A percentile compares a stretch with the other conserved stretches of the same genome.
phyloP scores from a whole-genome alignment of 2,113 vertebrate species.

The Atherinomorus stipes region DNA sequence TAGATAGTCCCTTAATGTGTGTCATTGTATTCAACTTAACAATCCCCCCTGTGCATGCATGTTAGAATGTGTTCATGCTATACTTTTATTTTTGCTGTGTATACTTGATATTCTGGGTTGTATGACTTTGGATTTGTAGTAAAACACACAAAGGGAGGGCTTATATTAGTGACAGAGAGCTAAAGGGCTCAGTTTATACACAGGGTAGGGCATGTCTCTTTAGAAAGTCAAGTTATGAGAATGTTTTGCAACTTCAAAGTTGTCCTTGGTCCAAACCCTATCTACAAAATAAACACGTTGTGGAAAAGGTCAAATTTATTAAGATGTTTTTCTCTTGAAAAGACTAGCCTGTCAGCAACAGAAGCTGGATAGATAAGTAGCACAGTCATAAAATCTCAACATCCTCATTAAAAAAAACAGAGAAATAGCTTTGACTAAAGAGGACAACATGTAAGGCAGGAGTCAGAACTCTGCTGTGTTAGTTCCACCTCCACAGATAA shows the following conservation, averaged over 20 bases:
- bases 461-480: background rate
- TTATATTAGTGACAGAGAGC: slow-evolving; percentile 6
- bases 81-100: background rate
- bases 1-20: slow-evolving; percentile 43
- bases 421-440: slow-evolving; percentile 12
- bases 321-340: background rate
- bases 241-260: slow-evolving; percentile 49
- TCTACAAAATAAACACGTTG: slow-evolving; percentile 14
- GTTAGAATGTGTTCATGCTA: background rate
- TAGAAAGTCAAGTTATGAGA: slow-evolving; percentile 41
- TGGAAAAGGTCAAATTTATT: slow-evolving; percentile 18
- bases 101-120: slow-evolving; percentile 2
- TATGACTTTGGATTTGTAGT: background rate
- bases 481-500: background rate
- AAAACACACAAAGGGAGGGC: slow-evolving; percentile 21
- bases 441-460: background rate
- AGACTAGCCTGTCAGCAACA: background rate
- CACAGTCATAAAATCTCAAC: background rate
- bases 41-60: slow-evolving; percentile 11
- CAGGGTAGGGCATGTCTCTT: slow-evolving; percentile 23
- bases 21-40: slow-evolving; percentile 38
- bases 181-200: slow-evolving; percentile 35
- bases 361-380: background rate
- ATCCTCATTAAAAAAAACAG: slow-evolving; percentile 16
- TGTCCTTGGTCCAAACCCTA: slow-evolving; percentile 11